phyloP scores from a whole-genome alignment of 1,140 invertebrate genomes.

The Coptotermes formosanus region DNA sequence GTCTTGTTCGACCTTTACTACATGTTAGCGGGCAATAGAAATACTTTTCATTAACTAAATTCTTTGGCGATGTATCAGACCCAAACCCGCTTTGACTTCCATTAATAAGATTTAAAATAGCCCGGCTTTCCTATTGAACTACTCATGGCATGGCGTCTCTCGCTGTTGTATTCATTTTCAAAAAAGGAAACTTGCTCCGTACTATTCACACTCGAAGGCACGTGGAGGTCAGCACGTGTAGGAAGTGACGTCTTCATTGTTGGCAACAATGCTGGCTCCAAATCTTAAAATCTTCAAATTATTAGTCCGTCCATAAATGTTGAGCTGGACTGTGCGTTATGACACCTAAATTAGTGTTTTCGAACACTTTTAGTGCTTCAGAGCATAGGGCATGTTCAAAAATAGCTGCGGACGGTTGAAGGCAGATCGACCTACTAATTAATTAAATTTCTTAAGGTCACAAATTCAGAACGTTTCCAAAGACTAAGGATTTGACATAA shows the following conservation, averaged over 20 bases:
- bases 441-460: no score
- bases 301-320: no score
- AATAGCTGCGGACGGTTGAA: no score
- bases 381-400: no score
- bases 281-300: no score
- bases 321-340: no score
- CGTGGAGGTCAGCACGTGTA: not conserved
- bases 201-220: not conserved
- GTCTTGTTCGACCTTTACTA: not conserved
- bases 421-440: no score
- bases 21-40: not conserved
- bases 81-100: not conserved
- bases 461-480: no score
- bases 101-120: not conserved
- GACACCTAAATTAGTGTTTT: no score
- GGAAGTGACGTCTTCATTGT: not conserved
- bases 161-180: not conserved
- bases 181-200: slow-evolving; percentile 16
- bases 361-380: no score
- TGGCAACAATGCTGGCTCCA: not conserved
- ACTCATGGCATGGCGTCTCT: not conserved
- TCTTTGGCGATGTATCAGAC: not conserved
- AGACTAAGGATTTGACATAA: no score
- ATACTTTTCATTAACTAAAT: slow-evolving; percentile 4
- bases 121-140: not conserved